Evolutionary conservation across 2,888 invertebrate genomes (phyloP).

Genomic region (Calliopum simillimum): DNA sequence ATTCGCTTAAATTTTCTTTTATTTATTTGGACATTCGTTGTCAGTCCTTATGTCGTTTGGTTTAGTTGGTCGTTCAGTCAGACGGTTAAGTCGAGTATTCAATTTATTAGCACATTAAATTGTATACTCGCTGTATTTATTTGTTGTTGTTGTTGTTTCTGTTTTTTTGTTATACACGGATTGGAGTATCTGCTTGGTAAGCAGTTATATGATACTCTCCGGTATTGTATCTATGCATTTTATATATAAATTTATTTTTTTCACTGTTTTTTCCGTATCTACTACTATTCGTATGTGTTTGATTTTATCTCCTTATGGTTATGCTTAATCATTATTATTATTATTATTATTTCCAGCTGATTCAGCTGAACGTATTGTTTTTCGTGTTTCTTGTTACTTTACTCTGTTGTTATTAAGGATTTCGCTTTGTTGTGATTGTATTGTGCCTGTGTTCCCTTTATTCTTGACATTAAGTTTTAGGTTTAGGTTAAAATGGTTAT

Average conservation of each 20-base stretch:
- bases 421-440: background rate
- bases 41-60: background rate
- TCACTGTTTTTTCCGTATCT: background rate
- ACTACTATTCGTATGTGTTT: background rate
- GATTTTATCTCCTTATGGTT: background rate
- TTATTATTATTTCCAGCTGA: conserved; percentile 14
- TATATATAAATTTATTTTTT: background rate
- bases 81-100: background rate
- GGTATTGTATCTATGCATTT: background rate
- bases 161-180: background rate
- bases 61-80: background rate
- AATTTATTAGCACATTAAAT: too few species aligned
- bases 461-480: background rate
- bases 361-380: conserved; percentile 13
- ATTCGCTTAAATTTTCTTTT: too few species aligned
- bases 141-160: background rate
- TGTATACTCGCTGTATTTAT: too few species aligned
- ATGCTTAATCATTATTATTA: background rate
- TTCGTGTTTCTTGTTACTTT: conserved; percentile 10
- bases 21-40: too few species aligned
- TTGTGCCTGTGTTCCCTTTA: background rate
- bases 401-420: background rate
- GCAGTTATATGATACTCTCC: background rate
- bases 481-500: too few species aligned
- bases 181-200: too few species aligned